Evolutionary conservation across 1,140 invertebrate genomes (phyloP).

Genomic region (Lasioglossum albipes): DNA sequence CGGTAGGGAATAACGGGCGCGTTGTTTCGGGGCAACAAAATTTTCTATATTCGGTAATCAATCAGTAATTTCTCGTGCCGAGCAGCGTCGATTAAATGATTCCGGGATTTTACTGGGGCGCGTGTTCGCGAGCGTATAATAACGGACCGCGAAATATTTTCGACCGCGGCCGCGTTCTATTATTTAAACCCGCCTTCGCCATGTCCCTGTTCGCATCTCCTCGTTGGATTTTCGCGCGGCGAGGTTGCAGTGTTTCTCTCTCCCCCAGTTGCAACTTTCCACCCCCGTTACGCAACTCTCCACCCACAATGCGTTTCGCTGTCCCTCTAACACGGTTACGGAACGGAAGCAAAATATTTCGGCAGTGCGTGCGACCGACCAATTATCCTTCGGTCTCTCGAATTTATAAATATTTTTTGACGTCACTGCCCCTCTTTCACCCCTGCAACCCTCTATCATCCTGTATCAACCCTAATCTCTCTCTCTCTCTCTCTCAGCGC

Average conservation of each 20-base stretch:
- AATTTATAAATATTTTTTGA: conserved; percentile 30
- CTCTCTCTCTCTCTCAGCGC: too few relatives aligned
- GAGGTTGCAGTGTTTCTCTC: too few relatives aligned
- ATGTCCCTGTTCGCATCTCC: not conserved
- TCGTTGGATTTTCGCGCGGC: not conserved
- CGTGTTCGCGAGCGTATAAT: not conserved
- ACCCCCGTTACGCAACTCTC: not conserved
- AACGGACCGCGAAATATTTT: not conserved
- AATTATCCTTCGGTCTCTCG: conserved; percentile 3
- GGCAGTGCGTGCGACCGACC: not conserved
- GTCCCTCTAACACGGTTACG: conserved; percentile 4
- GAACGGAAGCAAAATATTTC: conserved; percentile 18
- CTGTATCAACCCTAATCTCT: not conserved
- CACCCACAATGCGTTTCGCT: not conserved
- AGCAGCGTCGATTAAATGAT: not conserved
- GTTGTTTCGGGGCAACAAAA: not conserved
- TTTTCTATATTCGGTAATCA: not conserved
- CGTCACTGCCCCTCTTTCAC: not conserved
- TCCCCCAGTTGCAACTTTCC: too few relatives aligned
- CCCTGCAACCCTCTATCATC: not conserved
- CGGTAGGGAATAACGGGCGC: too few relatives aligned
- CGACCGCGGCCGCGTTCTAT: not conserved
- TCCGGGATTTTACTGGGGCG: not conserved
- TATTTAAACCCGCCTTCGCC: not conserved
- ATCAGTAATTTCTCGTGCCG: not conserved